Percentiles rank a stretch among this genome's conserved stretches.
These are phyloP conservation scores for Bradypodion ventrale DNA, from an alignment of 2,797 vertebrate genomes.

Conservation along the genomic window DNA sequence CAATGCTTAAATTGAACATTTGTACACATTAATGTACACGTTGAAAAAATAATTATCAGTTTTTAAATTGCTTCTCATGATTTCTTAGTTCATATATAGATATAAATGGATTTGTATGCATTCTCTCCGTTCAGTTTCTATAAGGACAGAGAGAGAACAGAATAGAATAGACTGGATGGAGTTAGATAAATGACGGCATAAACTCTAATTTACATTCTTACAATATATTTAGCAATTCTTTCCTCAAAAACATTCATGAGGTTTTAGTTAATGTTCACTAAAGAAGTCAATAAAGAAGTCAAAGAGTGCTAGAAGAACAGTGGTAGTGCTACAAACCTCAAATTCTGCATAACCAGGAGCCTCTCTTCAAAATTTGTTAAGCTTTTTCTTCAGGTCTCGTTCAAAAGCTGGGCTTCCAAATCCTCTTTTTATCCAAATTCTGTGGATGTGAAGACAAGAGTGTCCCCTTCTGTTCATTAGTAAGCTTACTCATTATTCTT, in stretches of 20 bases:
- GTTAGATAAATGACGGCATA: too few relatives aligned
- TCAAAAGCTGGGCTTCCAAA: neutral
- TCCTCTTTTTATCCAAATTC: conserved; percentile 24
- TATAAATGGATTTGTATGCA: too few relatives aligned
- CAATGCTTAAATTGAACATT: too few relatives aligned
- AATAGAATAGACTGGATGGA: too few relatives aligned
- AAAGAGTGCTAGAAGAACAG: neutral
- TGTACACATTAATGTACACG: too few relatives aligned
- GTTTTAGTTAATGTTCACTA: neutral
- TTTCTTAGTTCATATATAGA: neutral
- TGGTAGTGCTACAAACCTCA: neutral
- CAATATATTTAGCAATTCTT: rapidly evolving
- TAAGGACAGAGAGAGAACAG: too few relatives aligned
- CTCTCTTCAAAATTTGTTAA: neutral
- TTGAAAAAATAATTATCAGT: neutral
- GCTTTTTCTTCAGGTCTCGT: neutral
- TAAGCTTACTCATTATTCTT: rapidly evolving
- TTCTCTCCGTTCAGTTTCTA: too few relatives aligned
- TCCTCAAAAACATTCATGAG: neutral
- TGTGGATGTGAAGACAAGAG: conserved; percentile 4
- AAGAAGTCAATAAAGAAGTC: neutral
- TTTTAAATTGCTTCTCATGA: neutral
- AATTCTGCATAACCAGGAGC: neutral
- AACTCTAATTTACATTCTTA: neutral
- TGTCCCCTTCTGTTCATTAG: neutral